Evolutionary conservation across 2,888 invertebrate genomes (phyloP), one percentile per base, ranked within the genome.

Genomic region (Orgyia antiqua): DNA sequence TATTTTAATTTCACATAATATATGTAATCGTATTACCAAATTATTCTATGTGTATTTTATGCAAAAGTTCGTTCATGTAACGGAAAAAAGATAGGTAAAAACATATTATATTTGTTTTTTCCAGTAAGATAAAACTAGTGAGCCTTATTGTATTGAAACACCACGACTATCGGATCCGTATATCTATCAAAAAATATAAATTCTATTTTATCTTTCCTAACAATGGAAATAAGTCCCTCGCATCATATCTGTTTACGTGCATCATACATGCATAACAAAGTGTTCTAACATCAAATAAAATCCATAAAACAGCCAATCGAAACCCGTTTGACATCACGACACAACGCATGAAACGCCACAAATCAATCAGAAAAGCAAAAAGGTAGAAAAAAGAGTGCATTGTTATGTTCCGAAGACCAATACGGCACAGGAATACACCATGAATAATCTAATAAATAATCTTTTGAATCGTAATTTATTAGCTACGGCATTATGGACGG

Each of bases 401-500:
- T 45, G 50, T 66, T 67, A 70, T 75, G 77, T 80, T 76, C 74
- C 68, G 62, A 65, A 78, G 63, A 66, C 77, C 82, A 76, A 82
- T 84, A 84, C 76, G 65, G 78, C 78, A 82, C 84, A 58, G 63
- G 63, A 58, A 63, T 48, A 41, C 47, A 68, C 74, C 69, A 79
- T 84, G 84, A 84, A 83, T 86, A 84, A 83, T 82, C 79, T 75
- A 79, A 86, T 84, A 86, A 84, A 84, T 83, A 82, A 84, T 83
- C 74, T 82, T 78, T 78, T 74, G 72, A 68, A 74, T 68, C 67
- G 62, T 77, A 75, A 84, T 84, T 86, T 84, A 84, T 86, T 79
- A 74, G 75, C 59, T 65, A 62, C 59, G 58, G 72, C 69, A 72
- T 78, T 76, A 80, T 70, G 69, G 73, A 79, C 80, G 77, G 82